Base-by-base conservation (phyloP, 2,797 vertebrate genomes). In the Neosilurus mollespiculum region DNA sequence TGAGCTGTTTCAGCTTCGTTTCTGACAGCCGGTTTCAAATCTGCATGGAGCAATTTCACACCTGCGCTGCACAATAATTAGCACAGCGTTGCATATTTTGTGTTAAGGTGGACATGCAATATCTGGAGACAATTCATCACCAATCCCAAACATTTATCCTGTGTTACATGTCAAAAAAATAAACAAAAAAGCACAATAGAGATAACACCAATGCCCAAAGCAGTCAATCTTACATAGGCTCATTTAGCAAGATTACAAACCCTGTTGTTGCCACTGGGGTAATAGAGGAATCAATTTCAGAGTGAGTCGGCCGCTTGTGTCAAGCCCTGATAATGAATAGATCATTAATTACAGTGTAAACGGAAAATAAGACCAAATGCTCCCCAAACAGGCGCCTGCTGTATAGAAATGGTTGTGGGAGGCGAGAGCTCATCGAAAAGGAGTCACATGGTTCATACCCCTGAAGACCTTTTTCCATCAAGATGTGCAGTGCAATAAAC, bases 181-280 rank as follows among this genome's bases (percentile, higher is more conserved):
- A 20, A 18, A 16, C 30, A 58, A 66, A 80, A 62, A 73, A 69
- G 75, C 85, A 84, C 80, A 64, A 34, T 86, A 91, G 80, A 77
- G 90, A 91, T 90, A 89, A 90, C 80, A 88, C 82, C 85, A 87
- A 86, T 81, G 59, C 87, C 75, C 66, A 78, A 79, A 87, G 88
- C 86, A 82, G 83, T 91, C 87, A 88, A 87, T 92, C 90, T 88
- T 87, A 88, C 87, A 86, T 37, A 37, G 89, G 87, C 88, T 92
- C 85, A 90, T 93, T 92, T 91, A 87, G 86, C 83, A 87, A 90
- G 90, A 91, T 88, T 77, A 88, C 88, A 77, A 85, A 90, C 83
- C 79, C 81, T 86, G 72, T 70, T 81, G 86, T 87, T 83, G 86
- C 87, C 78, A 70, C 69, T 37, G 84, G 86, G 83, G 87, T 89